Evolutionary conservation across 2,113 vertebrate genomes (phyloP).

Genomic region (Gymnogyps californianus): DNA sequence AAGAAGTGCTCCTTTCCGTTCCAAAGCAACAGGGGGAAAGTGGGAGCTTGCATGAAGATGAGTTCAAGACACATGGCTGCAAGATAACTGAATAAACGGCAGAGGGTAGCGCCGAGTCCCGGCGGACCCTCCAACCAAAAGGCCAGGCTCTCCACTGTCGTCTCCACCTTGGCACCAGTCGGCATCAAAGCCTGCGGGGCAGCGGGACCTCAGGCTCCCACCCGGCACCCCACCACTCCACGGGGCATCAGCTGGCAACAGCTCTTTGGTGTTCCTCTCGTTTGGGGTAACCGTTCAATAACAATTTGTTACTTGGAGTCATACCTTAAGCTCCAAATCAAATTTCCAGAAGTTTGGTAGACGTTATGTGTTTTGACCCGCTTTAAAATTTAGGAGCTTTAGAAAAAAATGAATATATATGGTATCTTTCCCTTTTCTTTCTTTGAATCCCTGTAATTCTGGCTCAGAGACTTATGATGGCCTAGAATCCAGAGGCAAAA

Average conservation of each 20-base stretch:
- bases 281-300: background rate
- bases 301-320: accelerated
- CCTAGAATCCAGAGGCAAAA: background rate
- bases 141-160: background rate
- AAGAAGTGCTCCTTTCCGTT: background rate
- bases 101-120: no score
- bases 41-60: accelerated
- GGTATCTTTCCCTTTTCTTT: background rate
- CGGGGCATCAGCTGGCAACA: background rate
- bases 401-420: accelerated
- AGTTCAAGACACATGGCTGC: background rate
- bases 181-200: background rate
- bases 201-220: background rate
- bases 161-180: background rate
- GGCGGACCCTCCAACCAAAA: no score
- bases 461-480: background rate
- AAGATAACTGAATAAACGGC: no score
- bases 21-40: background rate
- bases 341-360: background rate
- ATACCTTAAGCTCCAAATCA: background rate
- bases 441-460: background rate
- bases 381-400: background rate
- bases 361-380: background rate
- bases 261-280: background rate
- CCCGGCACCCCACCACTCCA: background rate